These are phyloP conservation scores for Contarinia nasturtii DNA, from an alignment of 1,140 invertebrate genomes.

Conservation along the genomic window DNA sequence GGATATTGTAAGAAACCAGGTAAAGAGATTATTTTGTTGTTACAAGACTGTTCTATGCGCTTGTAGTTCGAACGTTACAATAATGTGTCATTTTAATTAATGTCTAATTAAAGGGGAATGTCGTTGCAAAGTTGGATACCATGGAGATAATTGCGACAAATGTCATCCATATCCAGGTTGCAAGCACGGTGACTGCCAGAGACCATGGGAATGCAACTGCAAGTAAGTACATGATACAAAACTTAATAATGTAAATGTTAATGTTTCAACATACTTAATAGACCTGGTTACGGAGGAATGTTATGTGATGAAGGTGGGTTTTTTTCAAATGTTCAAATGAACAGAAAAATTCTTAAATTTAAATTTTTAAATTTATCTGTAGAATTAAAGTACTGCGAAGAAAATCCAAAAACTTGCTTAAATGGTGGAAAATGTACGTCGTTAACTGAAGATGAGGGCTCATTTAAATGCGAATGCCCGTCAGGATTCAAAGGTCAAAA, in stretches of 20 bases:
- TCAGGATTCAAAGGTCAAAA: slow-evolving; percentile 35
- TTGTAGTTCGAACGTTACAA: no score
- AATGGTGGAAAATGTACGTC: slow-evolving; percentile 66
- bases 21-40: no score
- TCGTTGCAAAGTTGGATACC: slow-evolving; percentile 79
- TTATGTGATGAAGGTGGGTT: slow-evolving; percentile 60
- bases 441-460: slow-evolving; percentile 49
- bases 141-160: slow-evolving; percentile 55
- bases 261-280: no score
- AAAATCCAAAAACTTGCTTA: slow-evolving; percentile 44
- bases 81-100: no score
- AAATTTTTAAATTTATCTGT: slow-evolving; percentile 1
- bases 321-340: slow-evolving; percentile 1
- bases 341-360: no score
- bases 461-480: slow-evolving; percentile 46
- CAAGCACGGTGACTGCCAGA: slow-evolving; percentile 59
- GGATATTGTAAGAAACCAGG: slow-evolving; percentile 70
- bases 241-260: no score
- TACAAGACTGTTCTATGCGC: no score
- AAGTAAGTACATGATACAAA: slow-evolving; percentile 20
- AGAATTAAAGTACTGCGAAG: slow-evolving; percentile 59
- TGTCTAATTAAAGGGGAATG: slow-evolving; percentile 25
- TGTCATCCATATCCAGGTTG: slow-evolving; percentile 75
- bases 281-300: slow-evolving; percentile 67
- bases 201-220: slow-evolving; percentile 79